Conservation (phyloP, 2,113 vertebrate species). For the Petroica traversi region DNA sequence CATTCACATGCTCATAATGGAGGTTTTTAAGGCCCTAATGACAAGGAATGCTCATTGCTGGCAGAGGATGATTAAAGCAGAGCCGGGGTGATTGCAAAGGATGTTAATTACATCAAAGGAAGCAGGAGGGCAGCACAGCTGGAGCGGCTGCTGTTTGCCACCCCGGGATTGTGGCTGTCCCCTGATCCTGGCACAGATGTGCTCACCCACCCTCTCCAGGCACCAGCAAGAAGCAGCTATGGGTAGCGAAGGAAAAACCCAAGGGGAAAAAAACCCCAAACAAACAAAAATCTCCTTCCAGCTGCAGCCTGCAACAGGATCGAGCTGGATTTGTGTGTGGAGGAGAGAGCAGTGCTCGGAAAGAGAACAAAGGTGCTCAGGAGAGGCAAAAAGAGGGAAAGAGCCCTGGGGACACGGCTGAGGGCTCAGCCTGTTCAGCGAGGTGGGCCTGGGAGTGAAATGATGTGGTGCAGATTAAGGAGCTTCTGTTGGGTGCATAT, state of each 20-base stretch:
- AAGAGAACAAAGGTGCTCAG: neutral
- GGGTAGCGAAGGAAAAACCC: neutral
- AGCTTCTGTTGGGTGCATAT: neutral
- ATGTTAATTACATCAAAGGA: conserved; percentile 71
- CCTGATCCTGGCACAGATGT: neutral
- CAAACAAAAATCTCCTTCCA: neutral
- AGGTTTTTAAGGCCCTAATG: conserved; percentile 76
- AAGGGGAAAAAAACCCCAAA: neutral
- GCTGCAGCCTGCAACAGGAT: neutral
- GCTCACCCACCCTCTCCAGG: neutral
- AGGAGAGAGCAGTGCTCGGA: neutral
- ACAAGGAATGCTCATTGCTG: conserved; percentile 75
- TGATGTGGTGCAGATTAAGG: neutral
- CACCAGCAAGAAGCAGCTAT: neutral
- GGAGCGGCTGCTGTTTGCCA: neutral
- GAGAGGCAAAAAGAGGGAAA: neutral
- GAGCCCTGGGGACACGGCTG: neutral
- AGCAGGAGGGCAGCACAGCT: conserved; percentile 17
- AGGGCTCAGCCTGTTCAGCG: neutral
- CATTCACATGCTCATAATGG: conserved; percentile 79
- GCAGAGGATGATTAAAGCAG: conserved; percentile 71
- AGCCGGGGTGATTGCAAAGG: conserved; percentile 59
- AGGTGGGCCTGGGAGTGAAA: neutral
- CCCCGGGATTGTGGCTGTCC: neutral
- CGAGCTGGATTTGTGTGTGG: neutral